Evolutionary conservation across 1,140 invertebrate species (phyloP).

Genomic region (Panulirus ornatus): DNA sequence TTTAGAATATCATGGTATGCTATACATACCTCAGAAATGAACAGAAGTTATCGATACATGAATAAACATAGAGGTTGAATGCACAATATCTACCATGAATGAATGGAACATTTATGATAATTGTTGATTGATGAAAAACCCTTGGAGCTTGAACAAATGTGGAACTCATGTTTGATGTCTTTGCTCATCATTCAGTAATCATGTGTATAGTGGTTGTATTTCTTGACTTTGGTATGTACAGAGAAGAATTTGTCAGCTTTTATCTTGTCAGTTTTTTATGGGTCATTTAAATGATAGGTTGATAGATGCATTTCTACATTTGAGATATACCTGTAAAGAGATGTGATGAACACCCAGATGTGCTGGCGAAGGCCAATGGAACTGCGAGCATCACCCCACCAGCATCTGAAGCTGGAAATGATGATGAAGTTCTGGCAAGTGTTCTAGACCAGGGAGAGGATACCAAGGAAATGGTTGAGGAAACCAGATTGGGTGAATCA

Average conservation of each 20-base stretch:
- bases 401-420: conserved; percentile 62
- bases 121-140: too few relatives aligned
- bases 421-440: conserved; percentile 34
- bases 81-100: too few relatives aligned
- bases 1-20: too few relatives aligned
- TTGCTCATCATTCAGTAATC: neutral
- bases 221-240: neutral
- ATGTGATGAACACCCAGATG: neutral
- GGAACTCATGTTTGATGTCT: neutral
- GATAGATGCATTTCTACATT: neutral
- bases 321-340: neutral
- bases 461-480: neutral
- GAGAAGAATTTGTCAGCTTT: neutral
- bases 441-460: neutral
- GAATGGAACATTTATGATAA: too few relatives aligned
- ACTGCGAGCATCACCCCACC: conserved; percentile 63
- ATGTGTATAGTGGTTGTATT: neutral
- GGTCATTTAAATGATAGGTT: neutral
- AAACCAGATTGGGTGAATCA: neutral
- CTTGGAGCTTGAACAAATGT: too few relatives aligned
- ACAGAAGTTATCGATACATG: too few relatives aligned
- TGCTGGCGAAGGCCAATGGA: neutral
- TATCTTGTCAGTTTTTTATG: neutral
- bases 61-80: too few relatives aligned
- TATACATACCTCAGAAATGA: too few relatives aligned